Conservation (phyloP, 2,888 invertebrate genomes). For the Micoletzkya japonica region DNA sequence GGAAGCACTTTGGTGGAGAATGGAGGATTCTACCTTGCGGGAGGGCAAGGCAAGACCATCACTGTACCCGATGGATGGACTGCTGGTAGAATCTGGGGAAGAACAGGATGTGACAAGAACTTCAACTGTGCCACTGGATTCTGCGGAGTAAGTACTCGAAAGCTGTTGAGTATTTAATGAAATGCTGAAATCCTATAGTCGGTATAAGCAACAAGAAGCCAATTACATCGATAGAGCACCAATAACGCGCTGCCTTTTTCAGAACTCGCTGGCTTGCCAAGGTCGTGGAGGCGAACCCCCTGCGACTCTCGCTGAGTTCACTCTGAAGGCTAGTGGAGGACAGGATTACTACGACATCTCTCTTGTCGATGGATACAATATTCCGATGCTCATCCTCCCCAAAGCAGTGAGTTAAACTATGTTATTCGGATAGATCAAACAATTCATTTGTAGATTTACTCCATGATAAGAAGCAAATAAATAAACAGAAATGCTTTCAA, state of each 20-base stretch:
- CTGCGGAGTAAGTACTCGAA: conserved; percentile 36
- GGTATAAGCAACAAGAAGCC: too few relatives aligned
- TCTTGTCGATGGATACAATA: conserved; percentile 69
- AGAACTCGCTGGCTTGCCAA: conserved; percentile 61
- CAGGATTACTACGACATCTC: conserved; percentile 69
- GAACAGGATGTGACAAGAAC: conserved; percentile 49
- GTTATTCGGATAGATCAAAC: background rate
- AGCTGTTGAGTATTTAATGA: background rate
- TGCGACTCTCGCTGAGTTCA: conserved; percentile 67
- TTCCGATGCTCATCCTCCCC: conserved; percentile 46
- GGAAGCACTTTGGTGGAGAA: conserved; percentile 39
- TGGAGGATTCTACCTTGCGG: conserved; percentile 47
- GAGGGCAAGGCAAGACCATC: too few relatives aligned
- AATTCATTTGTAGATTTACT: background rate
- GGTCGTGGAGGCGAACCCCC: conserved; percentile 67
- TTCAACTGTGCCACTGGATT: conserved; percentile 54
- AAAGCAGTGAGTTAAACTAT: background rate
- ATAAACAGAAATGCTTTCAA: too few relatives aligned
- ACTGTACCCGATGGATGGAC: conserved; percentile 49
- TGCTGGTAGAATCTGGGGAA: conserved; percentile 52
- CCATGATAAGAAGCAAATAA: background rate
- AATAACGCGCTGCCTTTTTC: background rate
- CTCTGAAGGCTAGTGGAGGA: conserved; percentile 63
- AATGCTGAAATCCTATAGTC: too few relatives aligned
- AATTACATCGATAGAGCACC: background rate